Conservation (phyloP, 2,797 vertebrate species). For the Dendrocincla tyrannina region DNA sequence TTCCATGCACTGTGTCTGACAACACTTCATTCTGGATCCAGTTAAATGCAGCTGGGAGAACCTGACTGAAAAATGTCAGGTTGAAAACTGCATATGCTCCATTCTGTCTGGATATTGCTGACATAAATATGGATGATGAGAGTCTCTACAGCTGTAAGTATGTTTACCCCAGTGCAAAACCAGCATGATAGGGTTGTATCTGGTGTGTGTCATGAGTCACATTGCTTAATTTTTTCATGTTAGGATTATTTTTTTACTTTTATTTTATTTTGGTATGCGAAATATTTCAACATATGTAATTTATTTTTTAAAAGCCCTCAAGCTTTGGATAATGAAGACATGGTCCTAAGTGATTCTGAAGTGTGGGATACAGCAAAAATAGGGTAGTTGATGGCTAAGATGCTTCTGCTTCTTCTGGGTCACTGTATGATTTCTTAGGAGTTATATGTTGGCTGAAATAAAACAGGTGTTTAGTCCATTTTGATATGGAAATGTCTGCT, state of each 20-base stretch:
- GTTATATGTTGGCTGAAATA: background rate
- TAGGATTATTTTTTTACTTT: background rate
- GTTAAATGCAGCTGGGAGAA: background rate
- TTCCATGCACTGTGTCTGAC: rapidly evolving
- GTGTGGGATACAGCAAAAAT: background rate
- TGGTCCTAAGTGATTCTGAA: background rate
- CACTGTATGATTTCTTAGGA: background rate
- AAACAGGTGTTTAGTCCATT: slow-evolving; percentile 23
- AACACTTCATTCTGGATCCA: background rate
- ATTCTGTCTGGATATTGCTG: background rate
- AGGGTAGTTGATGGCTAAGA: background rate
- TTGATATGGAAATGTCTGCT: slow-evolving; percentile 34
- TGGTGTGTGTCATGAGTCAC: background rate
- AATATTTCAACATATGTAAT: background rate
- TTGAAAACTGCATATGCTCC: background rate
- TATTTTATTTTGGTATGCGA: background rate
- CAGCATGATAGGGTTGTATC: background rate
- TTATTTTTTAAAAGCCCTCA: rapidly evolving
- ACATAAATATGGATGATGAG: background rate
- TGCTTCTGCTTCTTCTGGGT: background rate
- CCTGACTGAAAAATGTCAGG: background rate
- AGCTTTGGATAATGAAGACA: background rate
- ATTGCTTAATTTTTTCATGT: background rate
- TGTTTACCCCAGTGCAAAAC: background rate
- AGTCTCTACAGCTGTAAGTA: background rate